Evolutionary conservation across 23 tunicate genomes (phyloP).

Genomic region (Oikopleura vanhoeffeni): DNA sequence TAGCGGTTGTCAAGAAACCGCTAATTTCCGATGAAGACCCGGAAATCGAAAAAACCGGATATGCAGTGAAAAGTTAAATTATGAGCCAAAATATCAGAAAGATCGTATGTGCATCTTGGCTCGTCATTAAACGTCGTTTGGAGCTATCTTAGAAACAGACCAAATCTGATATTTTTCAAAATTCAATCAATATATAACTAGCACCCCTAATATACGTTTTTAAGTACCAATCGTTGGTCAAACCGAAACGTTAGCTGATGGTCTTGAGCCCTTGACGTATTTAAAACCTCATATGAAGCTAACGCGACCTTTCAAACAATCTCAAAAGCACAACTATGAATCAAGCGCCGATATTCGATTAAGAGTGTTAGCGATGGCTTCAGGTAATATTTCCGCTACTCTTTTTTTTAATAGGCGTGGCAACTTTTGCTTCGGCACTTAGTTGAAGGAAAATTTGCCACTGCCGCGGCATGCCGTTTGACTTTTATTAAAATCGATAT

Average conservation of each 20-base stretch:
- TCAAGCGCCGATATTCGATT: conserved; percentile 2
- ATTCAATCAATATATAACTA: too few species aligned
- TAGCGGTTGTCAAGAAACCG: too few species aligned
- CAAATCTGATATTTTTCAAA: too few species aligned
- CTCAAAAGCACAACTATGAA: neutral
- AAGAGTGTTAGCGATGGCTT: neutral
- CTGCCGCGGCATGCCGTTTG: neutral
- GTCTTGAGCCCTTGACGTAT: neutral
- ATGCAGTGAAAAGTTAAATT: too few species aligned
- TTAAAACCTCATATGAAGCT: neutral
- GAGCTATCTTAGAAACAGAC: neutral
- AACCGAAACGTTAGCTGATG: neutral
- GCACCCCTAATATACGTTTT: too few species aligned
- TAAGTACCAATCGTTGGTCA: neutral
- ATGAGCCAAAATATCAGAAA: too few species aligned
- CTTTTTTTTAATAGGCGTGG: neutral
- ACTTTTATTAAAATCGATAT: too few species aligned
- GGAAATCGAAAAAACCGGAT: too few species aligned
- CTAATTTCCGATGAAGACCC: too few species aligned
- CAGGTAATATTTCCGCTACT: neutral
- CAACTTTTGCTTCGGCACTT: too few species aligned
- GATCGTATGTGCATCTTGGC: neutral
- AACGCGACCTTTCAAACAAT: conserved; percentile 12
- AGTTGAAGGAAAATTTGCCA: too few species aligned
- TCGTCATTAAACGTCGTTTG: too few species aligned